Evolutionary conservation across 2,888 invertebrate genomes (phyloP), one percentile per base, ranked within the genome.

Genomic region (Acanthosepion pharaonis): DNA sequence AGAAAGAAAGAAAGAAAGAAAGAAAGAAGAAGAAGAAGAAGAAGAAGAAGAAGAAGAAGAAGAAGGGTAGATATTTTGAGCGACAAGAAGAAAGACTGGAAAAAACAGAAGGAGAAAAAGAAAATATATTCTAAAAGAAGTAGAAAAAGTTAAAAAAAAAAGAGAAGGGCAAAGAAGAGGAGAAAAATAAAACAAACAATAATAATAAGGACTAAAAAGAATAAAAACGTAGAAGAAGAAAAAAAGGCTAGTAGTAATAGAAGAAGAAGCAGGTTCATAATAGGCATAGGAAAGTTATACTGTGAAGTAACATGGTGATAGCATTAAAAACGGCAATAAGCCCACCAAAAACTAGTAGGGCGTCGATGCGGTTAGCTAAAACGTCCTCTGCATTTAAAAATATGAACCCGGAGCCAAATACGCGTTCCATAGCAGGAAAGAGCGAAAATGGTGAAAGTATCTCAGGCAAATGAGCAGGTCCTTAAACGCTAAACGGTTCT

Each of bases 301-400:
- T 78, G 15, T 33, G 9, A 78, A 78, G 33, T 78, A 78, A n/a
- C 78, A n/a, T 33, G 78, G 33, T 33, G 78, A 78, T 78, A 78
- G n/a, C 78, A n/a, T 78, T 78, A 33, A 59, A 78, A 78, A 78
- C 78, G 78, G 78, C n/a, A 78, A 78, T 78, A 78, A 78, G 11
- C 78, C n/a, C 15, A 23, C 78, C 78, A n/a, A n/a, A 78, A 78
- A 33, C n/a, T 78, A n/a, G 78, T 78, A 78, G 78, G 78, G 33
- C n/a, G n/a, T 33, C 78, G 78, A 78, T 78, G 78, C 78, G 78
- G n/a, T 78, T 78, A 5, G 78, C 78, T 78, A 33, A 78, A 78
- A 78, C 78, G 78, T 78, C 78, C 78, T 5, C n/a, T 78, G 78
- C 78, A 78, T 78, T n/a, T 78, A 78, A 78, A 78, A 78, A 78